Percentiles rank a stretch among this genome's conserved stretches.
Conservation (phyloP, 64 coral and sea anemone species). For the Montipora cactus region DNA sequence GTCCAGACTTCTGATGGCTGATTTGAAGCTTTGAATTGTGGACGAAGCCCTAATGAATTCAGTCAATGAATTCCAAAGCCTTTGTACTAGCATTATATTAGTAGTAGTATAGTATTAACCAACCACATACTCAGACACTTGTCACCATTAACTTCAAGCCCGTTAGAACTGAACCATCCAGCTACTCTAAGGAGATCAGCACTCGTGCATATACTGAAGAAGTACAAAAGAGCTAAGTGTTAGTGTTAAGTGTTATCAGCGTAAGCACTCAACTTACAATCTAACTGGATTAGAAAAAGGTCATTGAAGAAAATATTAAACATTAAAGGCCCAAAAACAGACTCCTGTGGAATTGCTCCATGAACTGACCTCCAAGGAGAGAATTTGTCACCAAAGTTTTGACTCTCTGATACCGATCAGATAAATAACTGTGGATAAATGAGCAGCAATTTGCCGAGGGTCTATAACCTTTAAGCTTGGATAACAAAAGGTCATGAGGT, state of each 20-base stretch:
- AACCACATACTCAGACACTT: constrained; percentile 30
- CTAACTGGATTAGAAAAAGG: no score
- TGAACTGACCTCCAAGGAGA: no score
- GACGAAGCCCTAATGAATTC: background rate
- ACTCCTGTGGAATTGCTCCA: no score
- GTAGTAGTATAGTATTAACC: background rate
- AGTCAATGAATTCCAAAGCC: background rate
- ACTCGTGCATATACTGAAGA: background rate
- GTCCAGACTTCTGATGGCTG: background rate
- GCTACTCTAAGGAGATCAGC: constrained; percentile 44
- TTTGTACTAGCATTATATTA: background rate
- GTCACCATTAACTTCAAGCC: constrained; percentile 32
- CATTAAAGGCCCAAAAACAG: no score
- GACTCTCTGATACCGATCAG: constrained; percentile 57
- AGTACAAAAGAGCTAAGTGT: no score
- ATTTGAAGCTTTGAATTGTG: background rate
- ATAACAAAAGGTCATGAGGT: constrained; percentile 60
- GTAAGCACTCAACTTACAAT: no score
- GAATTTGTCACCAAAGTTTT: constrained; percentile 20
- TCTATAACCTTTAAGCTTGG: constrained; percentile 60
- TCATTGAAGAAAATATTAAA: no score
- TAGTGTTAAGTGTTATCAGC: no score
- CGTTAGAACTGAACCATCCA: constrained; percentile 18
- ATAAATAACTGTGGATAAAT: constrained; percentile 55
- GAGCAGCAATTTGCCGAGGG: constrained; percentile 2